Evolutionary conservation across 92 coral and sea anemone genomes (phyloP).

Genomic region (Anthopleura xanthogrammica): DNA sequence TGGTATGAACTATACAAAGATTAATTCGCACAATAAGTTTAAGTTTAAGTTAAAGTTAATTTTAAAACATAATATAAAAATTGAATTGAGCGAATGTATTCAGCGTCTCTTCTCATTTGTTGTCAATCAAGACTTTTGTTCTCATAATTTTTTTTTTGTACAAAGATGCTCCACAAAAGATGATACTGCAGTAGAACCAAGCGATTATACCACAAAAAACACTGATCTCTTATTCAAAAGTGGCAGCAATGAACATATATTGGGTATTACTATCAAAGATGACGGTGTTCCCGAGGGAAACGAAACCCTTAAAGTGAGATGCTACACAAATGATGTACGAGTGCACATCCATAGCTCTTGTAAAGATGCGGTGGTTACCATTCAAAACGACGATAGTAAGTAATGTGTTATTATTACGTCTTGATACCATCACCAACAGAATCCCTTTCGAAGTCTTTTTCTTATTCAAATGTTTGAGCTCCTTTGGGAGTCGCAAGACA

Average conservation of each 20-base stretch:
- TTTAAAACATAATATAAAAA: no score
- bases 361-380: background rate
- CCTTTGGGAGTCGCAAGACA: no score
- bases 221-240: background rate
- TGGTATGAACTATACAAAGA: no score
- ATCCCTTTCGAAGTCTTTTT: no score
- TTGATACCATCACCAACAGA: no score
- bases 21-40: no score
- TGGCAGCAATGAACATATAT: background rate
- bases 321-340: background rate
- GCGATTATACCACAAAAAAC: background rate
- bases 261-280: background rate
- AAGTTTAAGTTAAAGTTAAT: no score
- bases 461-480: no score
- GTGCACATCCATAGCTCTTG: background rate
- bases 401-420: no score
- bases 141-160: background rate
- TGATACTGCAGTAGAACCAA: background rate
- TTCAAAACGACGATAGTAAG: background rate
- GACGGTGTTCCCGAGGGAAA: background rate
- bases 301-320: background rate
- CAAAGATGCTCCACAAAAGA: background rate
- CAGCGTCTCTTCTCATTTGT: background rate
- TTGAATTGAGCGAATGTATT: no score
- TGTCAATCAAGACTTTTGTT: no score